Conservation (phyloP, 1,140 invertebrate species). For the Coenobita brevimanus region DNA sequence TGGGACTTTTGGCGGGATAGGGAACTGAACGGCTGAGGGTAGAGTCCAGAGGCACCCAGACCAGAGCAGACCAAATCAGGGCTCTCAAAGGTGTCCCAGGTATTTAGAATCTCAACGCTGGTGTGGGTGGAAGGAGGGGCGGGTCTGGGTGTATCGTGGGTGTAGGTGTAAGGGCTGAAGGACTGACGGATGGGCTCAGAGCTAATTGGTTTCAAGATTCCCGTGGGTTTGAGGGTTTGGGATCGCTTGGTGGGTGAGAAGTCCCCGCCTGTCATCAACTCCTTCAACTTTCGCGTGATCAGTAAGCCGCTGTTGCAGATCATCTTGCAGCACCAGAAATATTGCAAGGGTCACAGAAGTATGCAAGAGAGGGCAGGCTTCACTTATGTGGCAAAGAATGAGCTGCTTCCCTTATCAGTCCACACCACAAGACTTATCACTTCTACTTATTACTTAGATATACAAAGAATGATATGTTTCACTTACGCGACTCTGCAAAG, state of each 20-base stretch:
- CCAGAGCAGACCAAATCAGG: slow-evolving; percentile 37
- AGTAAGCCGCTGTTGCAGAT: slow-evolving; percentile 69
- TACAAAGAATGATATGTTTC: too few species aligned
- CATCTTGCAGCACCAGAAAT: slow-evolving; percentile 52
- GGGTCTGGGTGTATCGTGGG: background rate
- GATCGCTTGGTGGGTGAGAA: slow-evolving; percentile 37
- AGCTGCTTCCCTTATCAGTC: too few species aligned
- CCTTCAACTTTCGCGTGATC: slow-evolving; percentile 68
- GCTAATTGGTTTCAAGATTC: slow-evolving; percentile 41
- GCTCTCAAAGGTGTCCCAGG: slow-evolving; percentile 37
- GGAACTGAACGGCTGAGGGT: background rate
- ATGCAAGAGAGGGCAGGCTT: too few species aligned
- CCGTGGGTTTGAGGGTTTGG: slow-evolving; percentile 27
- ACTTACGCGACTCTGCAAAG: too few species aligned
- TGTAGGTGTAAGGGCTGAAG: background rate
- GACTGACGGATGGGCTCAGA: slow-evolving; percentile 34
- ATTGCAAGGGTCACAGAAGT: background rate
- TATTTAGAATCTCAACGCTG: background rate
- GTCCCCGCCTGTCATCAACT: slow-evolving; percentile 59
- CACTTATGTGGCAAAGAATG: too few species aligned
- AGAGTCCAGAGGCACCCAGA: too few species aligned
- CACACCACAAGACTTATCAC: too few species aligned
- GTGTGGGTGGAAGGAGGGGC: background rate
- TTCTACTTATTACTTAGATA: too few species aligned
- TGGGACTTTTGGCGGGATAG: slow-evolving; percentile 22